Base-by-base conservation (phyloP, 2,888 invertebrate genomes). In the Ophonus ardosiacus region DNA sequence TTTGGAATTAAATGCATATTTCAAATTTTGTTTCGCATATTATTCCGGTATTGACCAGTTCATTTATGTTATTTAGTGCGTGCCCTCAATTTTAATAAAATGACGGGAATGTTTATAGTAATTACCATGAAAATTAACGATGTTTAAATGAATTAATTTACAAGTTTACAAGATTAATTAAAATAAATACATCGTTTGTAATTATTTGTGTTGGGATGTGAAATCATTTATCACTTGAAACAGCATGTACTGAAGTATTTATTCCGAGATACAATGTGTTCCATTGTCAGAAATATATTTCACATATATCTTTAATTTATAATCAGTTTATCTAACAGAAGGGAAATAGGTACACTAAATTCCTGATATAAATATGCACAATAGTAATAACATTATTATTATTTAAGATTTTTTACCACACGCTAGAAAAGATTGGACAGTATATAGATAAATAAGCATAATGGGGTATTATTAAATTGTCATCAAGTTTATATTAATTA, bases 1-100 rank as follows among this genome's bases (percentile, higher is more conserved):
- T 68, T 63, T 38, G n/a, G 31, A 68, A 68, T 68, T 7, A 68
- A 68, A 24, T 68, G 68, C 68, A 68, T 68, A 68, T 68, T 68
- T 68, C 15, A 15, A n/a, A 38, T 68, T 38, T 31, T 15, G 68
- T 38, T 38, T 68, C n/a, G 15, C 24, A 68, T 31, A 68, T 38
- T 68, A 68, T 68, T 8, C 10, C 31, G 0, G n/a, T 31, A 68
- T 65, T 31, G 65, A 65, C 10, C 31, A 15, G 4, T 38, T 68
- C 15, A 38, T 31, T 68, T 31, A 5, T 7, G 31, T 68, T 68
- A 68, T 31, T 31, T 38, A 38, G 38, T 68, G 13, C 31, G 10
- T 40, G 68, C 38, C 15, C 68, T 38, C 31, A 38, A 68, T 68
- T 21, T 63, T 5, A 7, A 63, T 21, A 59, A 59, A 17, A 17